Evolutionary conservation across 1,140 invertebrate genomes (phyloP), one percentile per base, ranked within the genome.

Genomic region (Drosophila murphyi): DNA sequence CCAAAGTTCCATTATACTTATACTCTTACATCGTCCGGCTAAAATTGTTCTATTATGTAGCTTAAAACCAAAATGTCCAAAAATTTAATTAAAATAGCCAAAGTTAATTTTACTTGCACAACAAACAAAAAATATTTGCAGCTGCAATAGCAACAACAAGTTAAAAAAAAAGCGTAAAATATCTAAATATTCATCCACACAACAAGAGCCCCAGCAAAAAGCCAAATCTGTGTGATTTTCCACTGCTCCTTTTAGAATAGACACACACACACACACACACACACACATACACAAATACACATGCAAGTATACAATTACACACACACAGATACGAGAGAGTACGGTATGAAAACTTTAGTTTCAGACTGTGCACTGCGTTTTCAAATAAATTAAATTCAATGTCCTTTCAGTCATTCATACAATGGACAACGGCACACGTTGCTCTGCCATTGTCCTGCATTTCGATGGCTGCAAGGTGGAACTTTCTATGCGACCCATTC

Each of bases 361-460:
- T 87, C 63, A 65, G 80, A 77, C 83, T 88, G 67, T 82, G 60
- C 68, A 68, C 41, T 76, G 85, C 77, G 83, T 78, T 88, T 83
- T 83, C 77, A 82, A 88, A 88, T 88, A 88, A 88, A 88, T 88
- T 88, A 85, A 88, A 88, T 88, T 89, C 83, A 89, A 89, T 89
- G 83, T 88, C 85, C 88, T 87, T 77, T 80, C 83, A 88, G 77
- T 80, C 85, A 88, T 78, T 89, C 85, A 43, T 67, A 82, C 83
- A 88, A 87, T 88, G 76, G 63, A 64, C 72, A 69, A 54, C 55
- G 41, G 35, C 64, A 61, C 71, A 63, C 79, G 51, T 69, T 69
- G 50, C 10, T 28, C 31, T 39, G 43, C 45, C 75, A 82, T 87
- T 87, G 82, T 86, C 55, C 78, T 65, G 71, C 62, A 65, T 65